phyloP scores from a whole-genome alignment of 2,797 vertebrate genomes.

The Syngnathus acus region DNA sequence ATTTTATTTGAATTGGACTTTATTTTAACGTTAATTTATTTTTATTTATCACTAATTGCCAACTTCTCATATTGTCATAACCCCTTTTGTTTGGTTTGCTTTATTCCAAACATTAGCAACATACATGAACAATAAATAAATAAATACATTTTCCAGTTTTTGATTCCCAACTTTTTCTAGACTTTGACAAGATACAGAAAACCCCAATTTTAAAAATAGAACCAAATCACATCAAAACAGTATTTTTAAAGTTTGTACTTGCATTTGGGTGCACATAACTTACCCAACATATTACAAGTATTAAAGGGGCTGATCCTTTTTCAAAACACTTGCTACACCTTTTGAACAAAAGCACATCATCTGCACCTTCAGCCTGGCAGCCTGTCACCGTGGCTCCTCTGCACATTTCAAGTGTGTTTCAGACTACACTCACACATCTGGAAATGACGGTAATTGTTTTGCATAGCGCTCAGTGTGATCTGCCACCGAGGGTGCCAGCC shows the following conservation, averaged over 20 bases:
- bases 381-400: constrained; percentile 43
- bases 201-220: too few relatives aligned
- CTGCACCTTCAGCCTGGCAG: constrained; percentile 44
- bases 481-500: constrained; percentile 73
- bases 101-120: too few relatives aligned
- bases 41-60: neutral
- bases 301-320: neutral
- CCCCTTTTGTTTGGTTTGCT: too few relatives aligned
- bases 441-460: constrained; percentile 75
- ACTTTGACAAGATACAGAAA: too few relatives aligned
- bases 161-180: too few relatives aligned
- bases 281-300: too few relatives aligned
- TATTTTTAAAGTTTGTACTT: neutral
- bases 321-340: too few relatives aligned
- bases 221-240: too few relatives aligned
- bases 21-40: neutral
- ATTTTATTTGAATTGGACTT: too few relatives aligned
- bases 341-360: constrained; percentile 44
- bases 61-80: neutral
- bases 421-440: constrained; percentile 73
- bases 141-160: too few relatives aligned
- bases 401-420: constrained; percentile 58
- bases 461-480: constrained; percentile 75
- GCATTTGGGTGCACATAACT: neutral
- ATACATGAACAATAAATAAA: too few relatives aligned